Percentiles rank a stretch among this genome's conserved stretches.
phyloP scores from a whole-genome alignment of 2,113 vertebrate genomes.

The Columbina picui region DNA sequence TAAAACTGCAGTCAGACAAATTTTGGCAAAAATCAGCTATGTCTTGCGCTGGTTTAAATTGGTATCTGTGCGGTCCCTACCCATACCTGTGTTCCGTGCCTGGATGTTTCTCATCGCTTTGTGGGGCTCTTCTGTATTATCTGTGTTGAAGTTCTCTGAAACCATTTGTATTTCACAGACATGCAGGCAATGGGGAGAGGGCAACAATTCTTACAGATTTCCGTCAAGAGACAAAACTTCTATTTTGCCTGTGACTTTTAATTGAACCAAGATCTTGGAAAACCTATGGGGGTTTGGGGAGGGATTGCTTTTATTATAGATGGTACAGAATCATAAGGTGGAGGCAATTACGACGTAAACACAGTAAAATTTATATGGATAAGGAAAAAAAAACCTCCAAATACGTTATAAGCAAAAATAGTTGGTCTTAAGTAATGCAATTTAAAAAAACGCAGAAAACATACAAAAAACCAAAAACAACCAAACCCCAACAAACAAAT shows the following conservation, averaged over 20 bases:
- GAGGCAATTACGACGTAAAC: not conserved
- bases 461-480: no score
- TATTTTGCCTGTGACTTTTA: not conserved
- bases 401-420: not conserved
- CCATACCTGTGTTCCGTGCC: not conserved
- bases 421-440: not conserved
- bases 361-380: not conserved
- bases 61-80: not conserved
- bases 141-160: not conserved
- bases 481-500: no score
- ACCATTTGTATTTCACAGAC: not conserved
- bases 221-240: not conserved
- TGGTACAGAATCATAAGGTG: not conserved
- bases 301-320: fast-evolving
- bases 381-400: not conserved
- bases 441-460: not conserved
- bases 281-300: not conserved
- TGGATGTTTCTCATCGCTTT: not conserved
- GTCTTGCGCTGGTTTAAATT: not conserved
- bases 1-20: not conserved
- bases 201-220: not conserved
- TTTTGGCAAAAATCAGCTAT: not conserved
- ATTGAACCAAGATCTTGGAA: not conserved
- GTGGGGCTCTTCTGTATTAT: not conserved
- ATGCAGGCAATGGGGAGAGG: not conserved